Evolutionary conservation across 2,888 invertebrate genomes (phyloP), one percentile per base, ranked within the genome.

Genomic region (Dryadula phaetusa): DNA sequence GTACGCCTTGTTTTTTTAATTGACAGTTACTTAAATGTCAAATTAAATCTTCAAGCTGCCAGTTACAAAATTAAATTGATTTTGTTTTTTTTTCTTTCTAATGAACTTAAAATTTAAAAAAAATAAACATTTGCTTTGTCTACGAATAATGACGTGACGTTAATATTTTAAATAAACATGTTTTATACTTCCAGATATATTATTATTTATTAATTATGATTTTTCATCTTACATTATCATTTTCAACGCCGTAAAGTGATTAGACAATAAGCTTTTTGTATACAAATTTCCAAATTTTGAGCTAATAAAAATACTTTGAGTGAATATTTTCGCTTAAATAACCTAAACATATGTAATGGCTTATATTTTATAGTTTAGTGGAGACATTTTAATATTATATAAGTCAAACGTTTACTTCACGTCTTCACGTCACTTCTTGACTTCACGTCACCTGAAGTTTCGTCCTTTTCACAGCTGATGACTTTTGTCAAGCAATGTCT

Each of bases 211-310:
- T 37, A 37, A 37, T 37, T 37, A 37, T 37, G 3, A n/a, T n/a
- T n/a, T n/a, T n/a, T n/a, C n/a, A n/a, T 34, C 37, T 60, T n/a
- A 16, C 16, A 28, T 34, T 66, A 47, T 47, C 64, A 71, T 70
- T 67, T 64, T 32, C 14, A 12, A 16, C n/a, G 60, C 44, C 47
- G 37, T 70, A 77, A 81, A 77, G 85, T 86, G 85, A 84, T 75
- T 82, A 84, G 85, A 86, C 86, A 86, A 85, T 86, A 86, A 85
- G 76, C 79, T 74, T 67, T 69, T 73, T 70, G 73, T 32, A 61
- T 67, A 47, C 25, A 10, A 67, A 49, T 58, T 47, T 54, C 40
- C 28, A 28, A n/a, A 18, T 62, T 42, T 28, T 14, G 46, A 49
- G 22, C 14, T 62, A 64, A 28, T 16, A 25, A 4, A 2, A 28